A percentile compares a stretch with the other conserved stretches of the same genome.
These are phyloP conservation scores for Drosophila sp. DNA, from an alignment of 1,140 invertebrate genomes.

Conservation along the genomic window DNA sequence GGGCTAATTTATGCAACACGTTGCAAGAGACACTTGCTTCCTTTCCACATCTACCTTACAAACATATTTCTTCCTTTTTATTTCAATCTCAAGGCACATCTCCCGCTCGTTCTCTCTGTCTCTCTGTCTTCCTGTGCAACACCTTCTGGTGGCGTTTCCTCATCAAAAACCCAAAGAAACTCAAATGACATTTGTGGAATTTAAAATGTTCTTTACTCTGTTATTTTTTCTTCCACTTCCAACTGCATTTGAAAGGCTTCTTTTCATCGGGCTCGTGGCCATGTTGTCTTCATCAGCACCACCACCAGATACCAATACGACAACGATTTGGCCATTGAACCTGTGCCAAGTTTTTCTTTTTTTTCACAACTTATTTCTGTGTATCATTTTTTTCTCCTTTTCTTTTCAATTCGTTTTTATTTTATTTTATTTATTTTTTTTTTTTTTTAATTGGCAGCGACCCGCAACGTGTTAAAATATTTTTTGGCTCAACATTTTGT, in stretches of 20 bases:
- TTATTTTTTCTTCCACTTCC: background rate
- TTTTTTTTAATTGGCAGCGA: conserved; percentile 20
- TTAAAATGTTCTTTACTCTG: conserved; percentile 5
- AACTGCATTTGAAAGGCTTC: conserved; percentile 18
- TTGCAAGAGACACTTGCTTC: conserved; percentile 27
- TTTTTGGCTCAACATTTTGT: conserved; percentile 19
- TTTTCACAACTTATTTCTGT: conserved; percentile 20
- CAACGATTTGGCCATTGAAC: conserved; percentile 27
- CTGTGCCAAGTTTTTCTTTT: conserved; percentile 28
- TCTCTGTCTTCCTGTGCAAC: background rate
- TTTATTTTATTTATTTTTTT: conserved; percentile 5
- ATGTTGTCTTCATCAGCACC: conserved; percentile 19
- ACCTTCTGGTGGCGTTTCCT: conserved; percentile 13
- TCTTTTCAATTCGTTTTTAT: background rate
- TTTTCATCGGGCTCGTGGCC: conserved; percentile 12
- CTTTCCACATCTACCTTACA: conserved; percentile 7
- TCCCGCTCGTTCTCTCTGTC: background rate
- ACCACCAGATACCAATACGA: conserved; percentile 2
- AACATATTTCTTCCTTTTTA: conserved; percentile 17
- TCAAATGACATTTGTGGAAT: conserved; percentile 32
- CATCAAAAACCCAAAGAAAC: conserved; percentile 11
- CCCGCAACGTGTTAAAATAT: conserved; percentile 23
- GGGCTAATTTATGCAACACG: conserved; percentile 29
- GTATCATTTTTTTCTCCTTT: conserved; percentile 8
- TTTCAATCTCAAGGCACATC: background rate